phyloP scores from a whole-genome alignment of 2,113 vertebrate genomes.

The Antidorcas marsupialis region DNA sequence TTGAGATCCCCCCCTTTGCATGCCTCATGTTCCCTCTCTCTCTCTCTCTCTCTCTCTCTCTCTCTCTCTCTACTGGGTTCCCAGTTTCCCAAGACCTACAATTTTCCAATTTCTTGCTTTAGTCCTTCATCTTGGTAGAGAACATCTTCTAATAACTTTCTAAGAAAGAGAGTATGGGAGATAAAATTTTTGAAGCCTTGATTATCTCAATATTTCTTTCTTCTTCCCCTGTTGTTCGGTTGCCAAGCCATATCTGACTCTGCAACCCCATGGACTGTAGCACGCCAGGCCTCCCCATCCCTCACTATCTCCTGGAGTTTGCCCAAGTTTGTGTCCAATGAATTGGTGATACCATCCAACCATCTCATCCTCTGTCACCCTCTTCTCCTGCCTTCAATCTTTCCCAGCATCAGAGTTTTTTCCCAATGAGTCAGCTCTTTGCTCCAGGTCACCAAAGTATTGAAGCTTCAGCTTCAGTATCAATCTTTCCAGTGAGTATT shows the following conservation, averaged over 20 bases:
- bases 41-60: too few species aligned
- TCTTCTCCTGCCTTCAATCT: neutral
- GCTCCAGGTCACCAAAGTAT: neutral
- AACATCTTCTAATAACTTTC: neutral
- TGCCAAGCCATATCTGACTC: neutral
- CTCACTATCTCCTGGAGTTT: neutral
- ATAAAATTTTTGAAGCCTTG: neutral
- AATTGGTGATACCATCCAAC: neutral
- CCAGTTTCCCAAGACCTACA: neutral
- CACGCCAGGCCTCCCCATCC: neutral
- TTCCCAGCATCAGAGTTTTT: neutral
- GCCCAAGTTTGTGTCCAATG: neutral
- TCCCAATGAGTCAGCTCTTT: neutral
- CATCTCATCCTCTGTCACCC: neutral
- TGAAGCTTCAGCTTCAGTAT: neutral
- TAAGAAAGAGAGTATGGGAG: neutral
- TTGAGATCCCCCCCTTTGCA: neutral
- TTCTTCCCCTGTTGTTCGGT: neutral
- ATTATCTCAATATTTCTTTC: neutral
- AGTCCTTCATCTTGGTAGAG: neutral
- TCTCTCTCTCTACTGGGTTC: neutral
- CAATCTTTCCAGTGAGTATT: neutral
- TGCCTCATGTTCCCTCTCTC: neutral
- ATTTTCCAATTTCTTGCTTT: neutral
- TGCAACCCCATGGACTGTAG: neutral